phyloP scores from a whole-genome alignment of 1,140 invertebrate genomes.

The Cyphomyrmex costatus region DNA sequence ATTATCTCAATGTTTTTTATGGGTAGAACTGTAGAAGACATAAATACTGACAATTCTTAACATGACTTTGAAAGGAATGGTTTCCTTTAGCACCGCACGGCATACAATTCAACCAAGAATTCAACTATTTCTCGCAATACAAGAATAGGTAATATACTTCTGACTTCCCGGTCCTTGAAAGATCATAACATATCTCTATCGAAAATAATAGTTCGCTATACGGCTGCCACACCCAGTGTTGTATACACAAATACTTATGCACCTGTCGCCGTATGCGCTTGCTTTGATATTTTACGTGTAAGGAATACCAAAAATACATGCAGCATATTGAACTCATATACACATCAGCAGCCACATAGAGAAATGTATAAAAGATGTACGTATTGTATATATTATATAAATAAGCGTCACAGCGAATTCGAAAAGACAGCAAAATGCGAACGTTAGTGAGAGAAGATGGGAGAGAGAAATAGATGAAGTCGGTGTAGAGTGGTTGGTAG shows the following conservation, averaged over 20 bases:
- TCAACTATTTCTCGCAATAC: constrained; percentile 10
- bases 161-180: constrained; percentile 20
- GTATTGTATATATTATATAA: constrained; percentile 14
- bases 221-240: constrained; percentile 82
- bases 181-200: constrained; percentile 56
- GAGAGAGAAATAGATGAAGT: constrained; percentile 26
- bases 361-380: constrained; percentile 36
- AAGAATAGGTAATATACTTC: constrained; percentile 34
- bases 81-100: neutral
- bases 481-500: constrained; percentile 55
- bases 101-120: neutral
- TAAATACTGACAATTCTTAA: neutral
- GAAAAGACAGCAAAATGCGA: constrained; percentile 48
- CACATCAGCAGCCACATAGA: constrained; percentile 29
- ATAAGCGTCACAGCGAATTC: constrained; percentile 49
- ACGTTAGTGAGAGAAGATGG: constrained; percentile 36
- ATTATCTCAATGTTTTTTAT: neutral
- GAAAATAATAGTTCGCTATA: constrained; percentile 77
- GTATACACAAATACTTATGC: constrained; percentile 78
- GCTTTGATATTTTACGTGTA: constrained; percentile 78
- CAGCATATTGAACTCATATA: constrained; percentile 55
- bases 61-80: neutral
- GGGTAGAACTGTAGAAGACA: neutral
- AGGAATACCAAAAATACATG: constrained; percentile 80
- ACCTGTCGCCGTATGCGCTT: constrained; percentile 77